Evolutionary conservation across 2,113 vertebrate species (phyloP).

Genomic region (Sphaerodactylus townsendi): DNA sequence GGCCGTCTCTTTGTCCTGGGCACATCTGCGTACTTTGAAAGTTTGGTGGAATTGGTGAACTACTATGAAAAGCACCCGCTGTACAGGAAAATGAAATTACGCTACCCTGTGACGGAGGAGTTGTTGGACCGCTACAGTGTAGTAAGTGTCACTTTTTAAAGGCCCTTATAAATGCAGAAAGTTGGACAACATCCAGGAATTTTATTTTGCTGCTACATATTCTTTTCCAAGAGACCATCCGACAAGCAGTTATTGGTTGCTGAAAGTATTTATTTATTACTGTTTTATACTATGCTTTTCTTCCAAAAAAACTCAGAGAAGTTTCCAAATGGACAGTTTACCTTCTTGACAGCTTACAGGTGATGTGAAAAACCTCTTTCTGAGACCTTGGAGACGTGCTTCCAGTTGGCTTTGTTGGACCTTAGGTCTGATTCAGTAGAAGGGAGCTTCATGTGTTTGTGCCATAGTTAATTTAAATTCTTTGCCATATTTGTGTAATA

Average conservation of each 20-base stretch:
- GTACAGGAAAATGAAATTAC: conserved; percentile 93
- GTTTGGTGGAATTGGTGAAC: conserved; percentile 89
- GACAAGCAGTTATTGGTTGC: not conserved
- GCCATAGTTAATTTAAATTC: not conserved
- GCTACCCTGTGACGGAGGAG: conserved; percentile 91
- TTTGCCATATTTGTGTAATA: not conserved
- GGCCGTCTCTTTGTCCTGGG: conserved; percentile 88
- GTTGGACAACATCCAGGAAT: not conserved
- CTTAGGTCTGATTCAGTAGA: too few relatives aligned
- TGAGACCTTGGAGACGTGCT: too few relatives aligned
- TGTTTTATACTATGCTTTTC: too few relatives aligned
- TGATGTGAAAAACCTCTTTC: too few relatives aligned
- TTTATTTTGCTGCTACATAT: not conserved
- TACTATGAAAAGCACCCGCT: conserved; percentile 91
- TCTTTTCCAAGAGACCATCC: not conserved
- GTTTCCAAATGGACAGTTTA: not conserved
- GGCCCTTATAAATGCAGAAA: not conserved
- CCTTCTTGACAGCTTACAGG: not conserved
- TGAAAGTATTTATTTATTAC: not conserved
- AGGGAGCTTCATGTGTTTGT: too few relatives aligned
- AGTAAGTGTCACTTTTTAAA: conserved; percentile 66
- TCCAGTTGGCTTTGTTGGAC: too few relatives aligned
- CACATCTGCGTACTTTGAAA: conserved; percentile 92
- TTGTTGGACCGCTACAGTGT: conserved; percentile 87
- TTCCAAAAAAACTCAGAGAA: too few relatives aligned